A percentile compares a stretch with the other conserved stretches of the same genome.
Evolutionary conservation across 2,113 vertebrate genomes (phyloP).

Genomic region (Parus major): DNA sequence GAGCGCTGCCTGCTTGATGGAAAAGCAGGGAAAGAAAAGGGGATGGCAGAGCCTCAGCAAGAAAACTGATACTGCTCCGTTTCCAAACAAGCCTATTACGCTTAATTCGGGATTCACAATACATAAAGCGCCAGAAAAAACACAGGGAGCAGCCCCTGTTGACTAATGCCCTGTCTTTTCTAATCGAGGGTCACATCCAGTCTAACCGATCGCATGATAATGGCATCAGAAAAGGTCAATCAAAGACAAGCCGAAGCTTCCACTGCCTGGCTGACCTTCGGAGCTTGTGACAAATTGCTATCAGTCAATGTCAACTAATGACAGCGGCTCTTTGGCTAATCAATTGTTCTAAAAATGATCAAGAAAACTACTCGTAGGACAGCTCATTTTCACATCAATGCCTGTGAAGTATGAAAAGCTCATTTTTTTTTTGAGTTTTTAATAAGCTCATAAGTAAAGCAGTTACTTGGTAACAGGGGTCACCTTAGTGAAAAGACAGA

Average conservation of each 20-base stretch:
- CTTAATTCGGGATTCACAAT: slow-evolving; percentile 58
- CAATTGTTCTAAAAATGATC: slow-evolving; percentile 91
- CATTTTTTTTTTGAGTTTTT: slow-evolving; percentile 85
- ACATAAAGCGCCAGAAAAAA: slow-evolving; percentile 62
- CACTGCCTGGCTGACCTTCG: slow-evolving; percentile 89
- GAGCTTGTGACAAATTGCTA: slow-evolving; percentile 86
- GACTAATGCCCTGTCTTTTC: slow-evolving; percentile 81
- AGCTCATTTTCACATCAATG: slow-evolving; percentile 88
- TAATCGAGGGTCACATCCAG: slow-evolving; percentile 76
- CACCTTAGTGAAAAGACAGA: slow-evolving; percentile 85
- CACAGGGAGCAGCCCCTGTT: slow-evolving; percentile 58
- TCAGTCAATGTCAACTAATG: slow-evolving; percentile 88
- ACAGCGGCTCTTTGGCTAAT: slow-evolving; percentile 86
- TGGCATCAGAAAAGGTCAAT: slow-evolving; percentile 84
- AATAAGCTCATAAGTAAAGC: slow-evolving; percentile 89
- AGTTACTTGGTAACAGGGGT: slow-evolving; percentile 86
- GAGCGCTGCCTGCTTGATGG: background rate
- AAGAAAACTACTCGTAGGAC: slow-evolving; percentile 83
- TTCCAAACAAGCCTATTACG: slow-evolving; percentile 55
- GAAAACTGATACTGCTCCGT: background rate
- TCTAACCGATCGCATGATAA: slow-evolving; percentile 81
- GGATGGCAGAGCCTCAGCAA: background rate
- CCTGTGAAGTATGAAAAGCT: slow-evolving; percentile 88
- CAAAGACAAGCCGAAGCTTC: slow-evolving; percentile 81
- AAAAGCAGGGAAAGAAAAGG: background rate